Base-by-base conservation (phyloP, 1,140 invertebrate genomes). In the Achroia grisella region DNA sequence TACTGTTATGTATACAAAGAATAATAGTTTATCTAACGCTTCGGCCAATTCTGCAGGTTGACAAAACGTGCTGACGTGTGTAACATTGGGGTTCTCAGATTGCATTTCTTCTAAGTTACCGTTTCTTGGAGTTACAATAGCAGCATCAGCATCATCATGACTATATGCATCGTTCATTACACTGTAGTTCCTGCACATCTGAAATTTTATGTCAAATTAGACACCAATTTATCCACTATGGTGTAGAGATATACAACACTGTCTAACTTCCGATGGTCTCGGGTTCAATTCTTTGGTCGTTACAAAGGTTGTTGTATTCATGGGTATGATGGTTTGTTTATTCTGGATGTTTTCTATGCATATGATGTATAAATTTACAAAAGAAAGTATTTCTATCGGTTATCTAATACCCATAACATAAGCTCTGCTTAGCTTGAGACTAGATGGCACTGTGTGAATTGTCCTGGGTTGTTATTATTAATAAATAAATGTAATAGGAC, bases 51-150 rank as follows among this genome's bases (percentile, higher is more conserved):
- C 75, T 23, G 49, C 58, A 13, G 48, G 54, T n/a, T 72, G 63
- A 1, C 62, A 53, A 28, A 46, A 54, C 4, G 52, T 59, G 6
- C 11, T 30, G 3, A n/a, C 17, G 8, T 14, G 10, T n/a, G 14
- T n/a, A 4, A 9, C 33, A 35, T n/a, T 23, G 2, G 17, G 17
- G 15, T 56, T 54, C 3, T 79, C 75, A 11, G 54, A 41, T 31
- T 77, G 62, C 73, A 79, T 74, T 37, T 76, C 70, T 51, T 76
- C 73, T 1, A 74, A 10, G 8, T 57, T 59, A 1, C 52, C 49
- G n/a, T 49, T 56, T 30, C 52, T 58, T 11, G 56, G 42, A 9
- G 53, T 9, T 1, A 60, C 29, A 0, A 34, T 37, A 0, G 56
- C 43, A 2, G 69, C 63, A 30, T 72, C 68, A 5, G 71, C 70